These are phyloP conservation scores for Enchytraeus crypticus DNA, from an alignment of 2,888 invertebrate species.

Conservation along the genomic window DNA sequence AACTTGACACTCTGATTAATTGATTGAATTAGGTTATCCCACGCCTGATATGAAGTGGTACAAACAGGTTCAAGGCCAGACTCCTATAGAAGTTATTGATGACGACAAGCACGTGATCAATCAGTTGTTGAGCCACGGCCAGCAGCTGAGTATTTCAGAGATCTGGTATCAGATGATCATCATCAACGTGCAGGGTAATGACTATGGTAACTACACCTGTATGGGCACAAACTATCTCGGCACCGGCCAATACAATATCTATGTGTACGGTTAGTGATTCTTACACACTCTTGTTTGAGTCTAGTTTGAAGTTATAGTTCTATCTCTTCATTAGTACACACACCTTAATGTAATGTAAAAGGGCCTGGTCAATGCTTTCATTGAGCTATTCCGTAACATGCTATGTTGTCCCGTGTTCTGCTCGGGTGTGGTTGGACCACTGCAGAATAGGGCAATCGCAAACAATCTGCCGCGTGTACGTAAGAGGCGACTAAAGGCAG, in stretches of 20 bases:
- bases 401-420: too few species aligned
- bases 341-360: too few species aligned
- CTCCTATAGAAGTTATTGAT: conserved; percentile 33
- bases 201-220: conserved; percentile 40
- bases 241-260: conserved; percentile 26
- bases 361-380: too few species aligned
- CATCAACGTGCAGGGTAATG: conserved; percentile 42
- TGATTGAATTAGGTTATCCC: conserved; percentile 34
- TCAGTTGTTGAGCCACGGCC: conserved; percentile 36
- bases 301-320: too few species aligned
- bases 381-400: too few species aligned
- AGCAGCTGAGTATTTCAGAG: conserved; percentile 33
- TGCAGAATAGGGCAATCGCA: too few species aligned
- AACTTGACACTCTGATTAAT: too few species aligned
- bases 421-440: too few species aligned
- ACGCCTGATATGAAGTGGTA: conserved; percentile 38
- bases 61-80: conserved; percentile 27
- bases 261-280: conserved; percentile 34
- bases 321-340: too few species aligned
- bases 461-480: too few species aligned
- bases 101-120: conserved; percentile 41
- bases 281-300: not conserved
- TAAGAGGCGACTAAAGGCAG: too few species aligned
- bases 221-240: conserved; percentile 39
- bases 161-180: conserved; percentile 43